phyloP scores from a whole-genome alignment of 2,888 invertebrate genomes.

The Bembecia ichneumoniformis region DNA sequence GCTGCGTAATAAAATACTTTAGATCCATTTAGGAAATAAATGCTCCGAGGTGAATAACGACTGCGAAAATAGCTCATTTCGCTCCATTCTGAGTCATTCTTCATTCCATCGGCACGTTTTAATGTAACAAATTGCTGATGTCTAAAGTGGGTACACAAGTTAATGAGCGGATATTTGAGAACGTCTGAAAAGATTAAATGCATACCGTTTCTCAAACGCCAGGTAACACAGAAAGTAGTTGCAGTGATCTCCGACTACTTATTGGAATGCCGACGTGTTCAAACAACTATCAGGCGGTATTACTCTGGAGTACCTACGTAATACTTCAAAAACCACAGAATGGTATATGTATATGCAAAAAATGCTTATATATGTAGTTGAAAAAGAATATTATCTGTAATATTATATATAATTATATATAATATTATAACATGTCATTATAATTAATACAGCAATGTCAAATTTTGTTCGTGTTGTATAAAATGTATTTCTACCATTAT shows the following conservation, averaged over 20 bases:
- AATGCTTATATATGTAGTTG: no score
- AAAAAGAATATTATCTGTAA: no score
- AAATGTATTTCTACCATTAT: no score
- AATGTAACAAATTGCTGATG: slow-evolving; percentile 61
- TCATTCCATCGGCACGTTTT: slow-evolving; percentile 57
- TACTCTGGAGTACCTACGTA: background rate
- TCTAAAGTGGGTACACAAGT: slow-evolving; percentile 63
- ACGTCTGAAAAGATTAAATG: slow-evolving; percentile 64
- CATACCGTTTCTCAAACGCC: slow-evolving; percentile 49
- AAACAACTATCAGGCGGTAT: slow-evolving; percentile 3
- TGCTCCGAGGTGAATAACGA: slow-evolving; percentile 23
- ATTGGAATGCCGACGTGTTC: slow-evolving; percentile 8
- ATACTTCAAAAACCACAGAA: background rate
- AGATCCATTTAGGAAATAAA: slow-evolving; percentile 21
- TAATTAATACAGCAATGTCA: no score
- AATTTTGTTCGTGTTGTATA: no score
- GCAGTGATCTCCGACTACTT: slow-evolving; percentile 21
- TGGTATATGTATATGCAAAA: no score
- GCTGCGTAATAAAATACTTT: slow-evolving; percentile 33
- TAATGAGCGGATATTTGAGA: slow-evolving; percentile 66
- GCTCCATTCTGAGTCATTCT: slow-evolving; percentile 39
- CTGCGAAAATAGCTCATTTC: slow-evolving; percentile 27
- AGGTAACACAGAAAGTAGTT: slow-evolving; percentile 30
- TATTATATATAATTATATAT: no score
- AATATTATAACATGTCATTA: no score